Conservation (phyloP, 2,113 vertebrate genomes). For the Saiga tatarica region DNA sequence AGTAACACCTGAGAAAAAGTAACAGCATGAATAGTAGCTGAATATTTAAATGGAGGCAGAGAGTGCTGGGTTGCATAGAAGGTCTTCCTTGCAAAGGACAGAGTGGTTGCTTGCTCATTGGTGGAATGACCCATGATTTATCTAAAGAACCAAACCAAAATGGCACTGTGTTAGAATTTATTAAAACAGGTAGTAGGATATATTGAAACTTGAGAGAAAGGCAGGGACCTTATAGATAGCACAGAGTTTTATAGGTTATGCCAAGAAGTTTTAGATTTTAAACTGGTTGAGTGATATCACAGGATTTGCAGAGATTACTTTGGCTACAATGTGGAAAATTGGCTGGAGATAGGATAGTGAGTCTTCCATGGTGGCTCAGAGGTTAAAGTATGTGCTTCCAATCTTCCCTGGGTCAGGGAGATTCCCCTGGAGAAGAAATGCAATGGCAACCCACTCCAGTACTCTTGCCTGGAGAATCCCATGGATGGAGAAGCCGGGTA, state of each 20-base stretch:
- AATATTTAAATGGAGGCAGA: not conserved
- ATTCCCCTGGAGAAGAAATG: no score
- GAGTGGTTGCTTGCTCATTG: not conserved
- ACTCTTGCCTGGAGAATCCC: no score
- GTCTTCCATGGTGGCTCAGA: not conserved
- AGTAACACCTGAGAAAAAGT: not conserved
- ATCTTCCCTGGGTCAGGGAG: no score
- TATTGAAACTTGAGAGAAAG: not conserved
- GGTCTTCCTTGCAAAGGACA: not conserved
- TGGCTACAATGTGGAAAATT: not conserved
- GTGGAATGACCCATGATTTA: not conserved
- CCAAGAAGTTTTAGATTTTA: not conserved
- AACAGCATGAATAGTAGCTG: not conserved
- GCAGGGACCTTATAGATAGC: not conserved
- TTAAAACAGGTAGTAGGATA: not conserved
- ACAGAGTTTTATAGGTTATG: not conserved
- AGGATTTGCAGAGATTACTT: not conserved
- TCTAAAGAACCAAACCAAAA: not conserved
- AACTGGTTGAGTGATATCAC: not conserved
- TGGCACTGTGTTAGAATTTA: not conserved
- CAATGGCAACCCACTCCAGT: no score
- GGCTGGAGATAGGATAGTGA: not conserved
- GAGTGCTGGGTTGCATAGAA: rapidly evolving
- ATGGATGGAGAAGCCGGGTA: no score
- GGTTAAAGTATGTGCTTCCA: no score